Conservation (phyloP, 2,888 invertebrate species). For the Spodoptera picta region DNA sequence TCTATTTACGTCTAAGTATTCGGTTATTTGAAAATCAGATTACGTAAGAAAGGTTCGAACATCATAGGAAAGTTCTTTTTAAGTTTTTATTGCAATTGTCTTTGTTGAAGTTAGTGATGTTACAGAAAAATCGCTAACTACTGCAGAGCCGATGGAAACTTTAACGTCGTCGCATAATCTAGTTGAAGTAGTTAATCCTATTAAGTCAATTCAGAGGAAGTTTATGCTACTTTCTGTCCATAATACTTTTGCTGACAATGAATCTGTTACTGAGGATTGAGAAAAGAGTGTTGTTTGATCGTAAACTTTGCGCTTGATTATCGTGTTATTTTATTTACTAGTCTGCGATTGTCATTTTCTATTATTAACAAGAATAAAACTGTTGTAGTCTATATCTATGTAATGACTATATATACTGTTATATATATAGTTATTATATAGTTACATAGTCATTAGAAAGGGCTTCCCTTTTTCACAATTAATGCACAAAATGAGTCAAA, state of each 20-base stretch:
- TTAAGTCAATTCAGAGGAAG: constrained; percentile 51
- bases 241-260: constrained; percentile 51
- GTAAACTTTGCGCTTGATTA: no score
- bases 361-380: no score
- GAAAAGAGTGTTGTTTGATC: constrained; percentile 1
- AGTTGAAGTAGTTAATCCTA: constrained; percentile 52
- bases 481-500: no score
- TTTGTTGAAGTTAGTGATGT: constrained; percentile 27
- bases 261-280: constrained; percentile 26
- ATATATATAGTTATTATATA: no score
- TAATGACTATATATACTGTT: no score
- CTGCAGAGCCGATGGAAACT: constrained; percentile 38
- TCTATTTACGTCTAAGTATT: constrained; percentile 33
- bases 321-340: no score
- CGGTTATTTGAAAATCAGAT: constrained; percentile 38
- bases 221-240: constrained; percentile 37
- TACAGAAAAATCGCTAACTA: constrained; percentile 41
- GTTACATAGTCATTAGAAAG: no score
- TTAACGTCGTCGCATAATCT: constrained; percentile 36
- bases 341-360: no score
- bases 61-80: constrained; percentile 17
- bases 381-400: no score
- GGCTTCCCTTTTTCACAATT: no score
- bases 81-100: constrained; percentile 42
- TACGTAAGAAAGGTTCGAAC: constrained; percentile 27